Evolutionary conservation across 2,113 vertebrate genomes (phyloP).

Genomic region (Ptychochromis oligacanthus): DNA sequence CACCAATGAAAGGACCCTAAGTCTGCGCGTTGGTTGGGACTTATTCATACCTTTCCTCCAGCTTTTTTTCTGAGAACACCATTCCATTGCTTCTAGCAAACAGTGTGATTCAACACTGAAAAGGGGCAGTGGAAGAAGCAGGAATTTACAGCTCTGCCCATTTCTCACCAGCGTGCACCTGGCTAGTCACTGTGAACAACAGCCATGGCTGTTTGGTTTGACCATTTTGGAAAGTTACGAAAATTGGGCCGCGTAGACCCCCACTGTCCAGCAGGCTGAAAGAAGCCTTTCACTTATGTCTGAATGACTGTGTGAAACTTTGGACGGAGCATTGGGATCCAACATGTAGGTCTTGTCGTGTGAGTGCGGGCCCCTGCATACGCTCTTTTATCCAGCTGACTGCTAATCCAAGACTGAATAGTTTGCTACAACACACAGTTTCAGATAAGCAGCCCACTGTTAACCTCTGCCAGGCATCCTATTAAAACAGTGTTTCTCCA

Average conservation of each 20-base stretch:
- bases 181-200: constrained; percentile 38
- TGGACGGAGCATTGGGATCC: background rate
- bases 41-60: background rate
- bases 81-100: background rate
- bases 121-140: background rate
- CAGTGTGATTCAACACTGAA: constrained; percentile 4
- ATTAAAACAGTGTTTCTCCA: background rate
- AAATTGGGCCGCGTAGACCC: constrained; percentile 40
- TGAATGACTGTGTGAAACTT: constrained; percentile 32
- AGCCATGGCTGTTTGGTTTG: constrained; percentile 51
- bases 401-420: background rate
- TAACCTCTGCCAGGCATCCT: background rate
- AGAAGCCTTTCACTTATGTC: constrained; percentile 60
- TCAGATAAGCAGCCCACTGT: background rate
- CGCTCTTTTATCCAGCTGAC: background rate
- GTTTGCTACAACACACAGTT: background rate
- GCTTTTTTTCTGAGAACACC: background rate
- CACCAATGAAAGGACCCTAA: background rate
- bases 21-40: background rate
- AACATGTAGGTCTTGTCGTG: constrained; percentile 3
- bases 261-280: constrained; percentile 55
- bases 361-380: background rate
- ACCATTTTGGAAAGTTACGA: constrained; percentile 57
- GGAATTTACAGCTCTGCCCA: constrained; percentile 18
- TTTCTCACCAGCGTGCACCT: constrained; percentile 52